Base-by-base conservation (phyloP, 1,140 invertebrate species). In the Tetragnatha versicolor region DNA sequence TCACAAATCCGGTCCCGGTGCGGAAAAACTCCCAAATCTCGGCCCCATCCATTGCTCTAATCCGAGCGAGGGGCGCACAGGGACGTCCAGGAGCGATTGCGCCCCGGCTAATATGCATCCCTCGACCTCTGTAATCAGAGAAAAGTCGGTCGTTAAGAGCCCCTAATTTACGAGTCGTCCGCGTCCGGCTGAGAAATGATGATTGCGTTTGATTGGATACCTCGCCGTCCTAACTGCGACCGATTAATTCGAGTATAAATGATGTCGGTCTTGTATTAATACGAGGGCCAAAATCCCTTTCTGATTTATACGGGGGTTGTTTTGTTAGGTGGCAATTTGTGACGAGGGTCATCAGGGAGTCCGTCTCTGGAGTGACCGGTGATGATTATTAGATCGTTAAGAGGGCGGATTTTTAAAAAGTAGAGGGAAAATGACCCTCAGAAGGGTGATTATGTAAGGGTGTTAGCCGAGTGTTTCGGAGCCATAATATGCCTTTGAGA, bases 241-340 rank as follows among this genome's bases (percentile, higher is more conserved):
- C 55, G 35, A 58, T 58, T 58, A 58, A 58, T 58, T 58, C 55
- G 55, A 58, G 55, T 58, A 58, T 58, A 58, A 58, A 58, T 58
- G 55, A 58, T 58, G 63, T 68, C 63, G 63, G 10, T 31, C 6
- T 68, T 68, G 39, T 68, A 68, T 68, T 68, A 68, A 68, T 68
- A 47, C 39, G 63, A 27, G 31, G 17, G 1, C 2, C 29, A 17
- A 27, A n/a, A 14, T 58, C 51, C 31, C 51, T n/a, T 31, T 33
- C 51, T 5, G 3, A 6, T 20, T 5, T 22, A n/a, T 2, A 12
- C 9, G 29, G 17, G n/a, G 10, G 51, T 22, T 29, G 14, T 14
- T 2, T 7, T 51, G 49, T 29, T 55, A 29, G 25, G 29, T 31
- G 55, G 17, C 7, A 42, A 42, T 42, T 42, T 42, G 17, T 10